Evolutionary conservation across 2,113 vertebrate genomes (phyloP).

Genomic region (Turnix velox): DNA sequence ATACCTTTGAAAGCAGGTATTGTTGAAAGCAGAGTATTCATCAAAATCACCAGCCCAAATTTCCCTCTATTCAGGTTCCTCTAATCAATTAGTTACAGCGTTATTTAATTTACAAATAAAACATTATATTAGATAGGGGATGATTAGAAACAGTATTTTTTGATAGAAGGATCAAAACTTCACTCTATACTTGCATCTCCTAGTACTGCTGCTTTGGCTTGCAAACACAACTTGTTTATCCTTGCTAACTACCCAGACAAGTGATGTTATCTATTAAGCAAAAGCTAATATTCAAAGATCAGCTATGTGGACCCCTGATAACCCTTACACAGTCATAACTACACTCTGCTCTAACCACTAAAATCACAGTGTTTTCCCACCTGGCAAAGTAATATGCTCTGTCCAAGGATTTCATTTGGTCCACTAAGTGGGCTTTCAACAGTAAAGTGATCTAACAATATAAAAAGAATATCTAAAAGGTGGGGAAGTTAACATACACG

Average conservation of each 20-base stretch:
- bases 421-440: background rate
- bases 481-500: slow-evolving; percentile 7
- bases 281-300: background rate
- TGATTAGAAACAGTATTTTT: background rate
- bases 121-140: background rate
- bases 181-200: background rate
- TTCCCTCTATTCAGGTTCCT: background rate
- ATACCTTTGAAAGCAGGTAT: background rate
- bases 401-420: background rate
- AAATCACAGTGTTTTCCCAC: background rate
- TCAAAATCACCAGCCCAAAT: background rate
- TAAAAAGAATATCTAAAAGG: background rate
- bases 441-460: background rate
- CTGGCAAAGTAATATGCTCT: background rate
- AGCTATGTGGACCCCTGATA: background rate
- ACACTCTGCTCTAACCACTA: background rate
- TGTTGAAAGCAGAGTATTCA: background rate
- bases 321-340: background rate
- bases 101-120: background rate
- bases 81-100: background rate
- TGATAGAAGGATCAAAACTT: background rate
- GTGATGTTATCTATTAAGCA: background rate
- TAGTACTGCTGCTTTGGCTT: background rate
- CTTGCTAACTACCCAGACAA: background rate
- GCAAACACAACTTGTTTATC: background rate